phyloP scores from a whole-genome alignment of 2,888 invertebrate species.

The Orgyia antiqua region DNA sequence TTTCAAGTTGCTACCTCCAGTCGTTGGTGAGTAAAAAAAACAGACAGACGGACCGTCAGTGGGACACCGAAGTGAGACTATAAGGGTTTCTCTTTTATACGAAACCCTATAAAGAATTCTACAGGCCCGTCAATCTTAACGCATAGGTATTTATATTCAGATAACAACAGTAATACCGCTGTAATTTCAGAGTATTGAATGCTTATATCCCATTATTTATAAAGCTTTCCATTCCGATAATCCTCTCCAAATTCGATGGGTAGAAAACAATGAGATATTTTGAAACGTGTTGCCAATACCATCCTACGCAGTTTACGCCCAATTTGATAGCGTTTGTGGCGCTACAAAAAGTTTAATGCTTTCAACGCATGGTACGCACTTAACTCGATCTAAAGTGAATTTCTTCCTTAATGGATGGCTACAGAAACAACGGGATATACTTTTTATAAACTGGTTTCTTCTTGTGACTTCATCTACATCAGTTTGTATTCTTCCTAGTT shows the following conservation, averaged over 20 bases:
- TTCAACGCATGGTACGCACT: conserved; percentile 44
- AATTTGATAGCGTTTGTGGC: conserved; percentile 45
- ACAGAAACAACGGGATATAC: neutral
- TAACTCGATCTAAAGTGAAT: conserved; percentile 37
- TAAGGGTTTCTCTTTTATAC: no score
- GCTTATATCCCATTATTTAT: neutral
- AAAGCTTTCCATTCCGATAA: neutral
- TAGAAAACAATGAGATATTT: conserved; percentile 7
- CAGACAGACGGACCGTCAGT: no score
- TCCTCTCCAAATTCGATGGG: neutral
- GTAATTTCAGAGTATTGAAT: no score
- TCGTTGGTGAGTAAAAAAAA: no score
- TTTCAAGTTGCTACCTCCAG: no score
- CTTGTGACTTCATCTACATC: no score
- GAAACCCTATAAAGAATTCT: no score
- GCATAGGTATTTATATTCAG: no score
- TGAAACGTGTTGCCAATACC: conserved; percentile 2
- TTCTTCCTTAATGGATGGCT: conserved; percentile 11
- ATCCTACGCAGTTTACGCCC: conserved; percentile 45
- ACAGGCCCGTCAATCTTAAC: no score
- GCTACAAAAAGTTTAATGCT: conserved; percentile 53
- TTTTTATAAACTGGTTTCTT: neutral
- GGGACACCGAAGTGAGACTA: no score
- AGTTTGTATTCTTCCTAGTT: no score
- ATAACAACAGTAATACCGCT: no score